These are phyloP conservation scores for Ellobius talpinus DNA, from an alignment of 2,113 vertebrate species.

Conservation along the genomic window DNA sequence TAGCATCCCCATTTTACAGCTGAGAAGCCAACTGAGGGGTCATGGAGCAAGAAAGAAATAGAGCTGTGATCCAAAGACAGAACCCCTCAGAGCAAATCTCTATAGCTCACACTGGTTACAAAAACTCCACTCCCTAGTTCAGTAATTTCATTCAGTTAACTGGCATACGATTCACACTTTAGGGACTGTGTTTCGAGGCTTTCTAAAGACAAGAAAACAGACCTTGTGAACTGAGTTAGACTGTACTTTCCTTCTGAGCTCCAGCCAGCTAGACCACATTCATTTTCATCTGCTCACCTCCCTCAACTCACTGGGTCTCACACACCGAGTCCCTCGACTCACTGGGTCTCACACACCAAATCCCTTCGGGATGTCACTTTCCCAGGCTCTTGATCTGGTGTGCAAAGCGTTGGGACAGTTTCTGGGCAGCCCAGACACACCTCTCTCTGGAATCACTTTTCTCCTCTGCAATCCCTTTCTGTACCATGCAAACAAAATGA, in stretches of 20 bases:
- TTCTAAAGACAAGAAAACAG: neutral
- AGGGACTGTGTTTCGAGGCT: constrained; percentile 18
- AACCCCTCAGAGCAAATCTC: neutral
- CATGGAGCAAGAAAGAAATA: accelerated
- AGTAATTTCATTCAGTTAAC: neutral
- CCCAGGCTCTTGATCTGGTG: neutral
- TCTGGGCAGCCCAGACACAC: neutral
- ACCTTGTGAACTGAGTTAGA: neutral
- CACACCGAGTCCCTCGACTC: neutral
- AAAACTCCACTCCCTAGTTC: neutral
- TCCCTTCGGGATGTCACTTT: neutral
- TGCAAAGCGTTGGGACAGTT: neutral
- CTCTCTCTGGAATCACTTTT: constrained; percentile 1
- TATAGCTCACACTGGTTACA: neutral
- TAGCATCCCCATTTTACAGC: neutral
- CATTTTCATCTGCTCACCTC: neutral
- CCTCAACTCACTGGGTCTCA: too few species aligned
- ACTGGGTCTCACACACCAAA: neutral
- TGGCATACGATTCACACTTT: neutral
- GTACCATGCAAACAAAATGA: too few species aligned
- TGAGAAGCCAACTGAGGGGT: neutral
- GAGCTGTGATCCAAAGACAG: neutral
- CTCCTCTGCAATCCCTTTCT: neutral
- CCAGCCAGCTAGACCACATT: neutral
- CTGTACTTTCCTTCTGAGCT: neutral